Evolutionary conservation across 2,888 invertebrate species (phyloP).

Genomic region (Dichetophora obliterata): DNA sequence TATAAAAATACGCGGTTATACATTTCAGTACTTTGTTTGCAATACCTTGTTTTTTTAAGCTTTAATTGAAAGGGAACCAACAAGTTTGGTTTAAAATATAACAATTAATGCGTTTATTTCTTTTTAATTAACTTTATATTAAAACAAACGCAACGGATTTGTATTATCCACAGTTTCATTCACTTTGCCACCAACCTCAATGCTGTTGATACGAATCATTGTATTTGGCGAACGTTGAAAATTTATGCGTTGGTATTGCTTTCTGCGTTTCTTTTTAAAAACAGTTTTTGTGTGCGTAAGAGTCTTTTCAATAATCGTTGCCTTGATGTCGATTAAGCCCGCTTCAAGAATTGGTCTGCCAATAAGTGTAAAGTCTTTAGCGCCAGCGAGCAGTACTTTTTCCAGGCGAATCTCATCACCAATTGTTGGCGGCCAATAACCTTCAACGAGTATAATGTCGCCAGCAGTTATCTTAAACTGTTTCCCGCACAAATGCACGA

Average conservation of each 20-base stretch:
- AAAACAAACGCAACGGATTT: constrained; percentile 49
- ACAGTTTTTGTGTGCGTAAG: constrained; percentile 83
- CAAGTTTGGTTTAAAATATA: not conserved
- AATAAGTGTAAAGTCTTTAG: constrained; percentile 83
- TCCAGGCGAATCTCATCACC: constrained; percentile 86
- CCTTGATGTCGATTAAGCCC: constrained; percentile 81
- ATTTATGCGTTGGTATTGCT: constrained; percentile 82
- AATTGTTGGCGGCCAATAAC: constrained; percentile 85
- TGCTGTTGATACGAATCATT: constrained; percentile 81
- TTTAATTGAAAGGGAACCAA: too few species aligned
- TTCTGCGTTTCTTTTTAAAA: constrained; percentile 82
- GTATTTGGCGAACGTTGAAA: constrained; percentile 80
- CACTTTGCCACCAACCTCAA: constrained; percentile 73
- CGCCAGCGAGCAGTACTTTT: constrained; percentile 85
- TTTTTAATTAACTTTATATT: constrained; percentile 10
- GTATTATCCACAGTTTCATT: constrained; percentile 43
- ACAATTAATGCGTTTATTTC: not conserved
- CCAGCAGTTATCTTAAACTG: constrained; percentile 88
- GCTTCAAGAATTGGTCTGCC: constrained; percentile 84
- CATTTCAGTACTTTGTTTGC: not conserved
- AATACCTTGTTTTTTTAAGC: not conserved
- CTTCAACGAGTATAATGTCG: constrained; percentile 86
- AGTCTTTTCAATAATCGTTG: constrained; percentile 87
- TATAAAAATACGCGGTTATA: too few species aligned
- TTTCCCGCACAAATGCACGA: constrained; percentile 84